A percentile compares a stretch with the other conserved stretches of the same genome.
Conservation (phyloP, 2,888 invertebrate genomes). For the Sphaerolaimus hirsutus region DNA sequence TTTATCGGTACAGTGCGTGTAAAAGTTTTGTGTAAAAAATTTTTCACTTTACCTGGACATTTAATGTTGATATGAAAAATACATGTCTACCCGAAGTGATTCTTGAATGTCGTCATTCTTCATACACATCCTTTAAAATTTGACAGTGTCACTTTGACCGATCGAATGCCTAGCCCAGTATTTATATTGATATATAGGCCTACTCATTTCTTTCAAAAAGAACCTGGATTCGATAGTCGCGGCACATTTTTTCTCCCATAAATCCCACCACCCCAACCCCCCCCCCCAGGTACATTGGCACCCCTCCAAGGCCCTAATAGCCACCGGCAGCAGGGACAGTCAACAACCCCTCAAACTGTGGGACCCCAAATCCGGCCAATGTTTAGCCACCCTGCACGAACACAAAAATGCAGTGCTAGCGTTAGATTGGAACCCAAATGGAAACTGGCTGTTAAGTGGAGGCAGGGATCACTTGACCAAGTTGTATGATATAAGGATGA, state of each 20-base stretch:
- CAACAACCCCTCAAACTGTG: constrained; percentile 97
- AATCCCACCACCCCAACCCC: constrained; percentile 8
- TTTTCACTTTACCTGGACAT: no score
- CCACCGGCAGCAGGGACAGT: constrained; percentile 73
- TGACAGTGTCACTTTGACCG: no score
- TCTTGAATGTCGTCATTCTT: no score
- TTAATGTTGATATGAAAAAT: no score
- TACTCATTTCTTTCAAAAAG: no score
- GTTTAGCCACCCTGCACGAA: constrained; percentile 84
- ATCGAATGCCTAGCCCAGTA: no score
- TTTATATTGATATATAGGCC: no score
- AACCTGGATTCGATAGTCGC: no score
- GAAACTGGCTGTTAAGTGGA: constrained; percentile 86
- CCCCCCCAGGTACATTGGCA: constrained; percentile 89
- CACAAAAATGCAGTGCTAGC: constrained; percentile 99
- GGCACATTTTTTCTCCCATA: not conserved
- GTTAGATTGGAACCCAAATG: constrained; percentile 94
- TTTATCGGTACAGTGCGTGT: no score
- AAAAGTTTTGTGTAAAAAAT: no score
- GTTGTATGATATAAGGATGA: constrained; percentile 81
- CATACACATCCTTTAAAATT: no score
- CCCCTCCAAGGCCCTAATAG: constrained; percentile 80
- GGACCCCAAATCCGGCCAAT: constrained; percentile 89
- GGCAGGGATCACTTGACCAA: constrained; percentile 88
- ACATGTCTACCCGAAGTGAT: no score